phyloP scores from a whole-genome alignment of 1,140 invertebrate species.

The Drosophila tropicalis region DNA sequence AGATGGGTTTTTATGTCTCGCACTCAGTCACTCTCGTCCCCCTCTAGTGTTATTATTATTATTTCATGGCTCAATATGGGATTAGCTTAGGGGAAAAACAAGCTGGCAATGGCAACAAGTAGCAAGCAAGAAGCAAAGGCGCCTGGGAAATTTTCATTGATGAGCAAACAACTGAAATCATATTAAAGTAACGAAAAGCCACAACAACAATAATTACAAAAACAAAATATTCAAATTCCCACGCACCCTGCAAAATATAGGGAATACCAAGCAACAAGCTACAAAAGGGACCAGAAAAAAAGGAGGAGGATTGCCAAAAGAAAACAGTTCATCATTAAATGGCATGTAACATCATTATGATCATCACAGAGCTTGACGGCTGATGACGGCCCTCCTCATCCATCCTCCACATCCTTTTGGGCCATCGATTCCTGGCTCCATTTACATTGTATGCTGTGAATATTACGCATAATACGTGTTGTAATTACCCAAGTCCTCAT shows the following conservation, averaged over 20 bases:
- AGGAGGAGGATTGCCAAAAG: conserved; percentile 21
- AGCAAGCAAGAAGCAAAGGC: conserved; percentile 33
- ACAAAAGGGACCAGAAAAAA: conserved; percentile 3
- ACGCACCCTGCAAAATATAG: conserved; percentile 47
- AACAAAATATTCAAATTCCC: conserved; percentile 53
- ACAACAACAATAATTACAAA: neutral
- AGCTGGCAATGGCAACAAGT: conserved; percentile 12
- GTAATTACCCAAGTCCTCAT: conserved; percentile 57
- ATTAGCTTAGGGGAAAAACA: conserved; percentile 46
- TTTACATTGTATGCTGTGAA: conserved; percentile 73
- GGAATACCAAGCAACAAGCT: conserved; percentile 1
- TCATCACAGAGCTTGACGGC: conserved; percentile 10
- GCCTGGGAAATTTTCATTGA: conserved; percentile 77
- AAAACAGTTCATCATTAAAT: conserved; percentile 46
- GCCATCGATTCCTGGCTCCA: conserved; percentile 19
- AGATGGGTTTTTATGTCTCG: too few species aligned
- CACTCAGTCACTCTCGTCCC: neutral
- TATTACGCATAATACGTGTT: conserved; percentile 79
- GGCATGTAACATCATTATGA: conserved; percentile 51
- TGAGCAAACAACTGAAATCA: conserved; percentile 35
- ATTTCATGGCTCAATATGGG: conserved; percentile 64
- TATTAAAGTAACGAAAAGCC: neutral
- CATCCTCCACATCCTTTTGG: conserved; percentile 23
- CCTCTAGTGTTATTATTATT: conserved; percentile 31
- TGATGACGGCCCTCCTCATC: conserved; percentile 4